Evolutionary conservation across 2,797 vertebrate species (phyloP), one percentile per base, ranked within the genome.

Genomic region (Anomalospiza imberbis): DNA sequence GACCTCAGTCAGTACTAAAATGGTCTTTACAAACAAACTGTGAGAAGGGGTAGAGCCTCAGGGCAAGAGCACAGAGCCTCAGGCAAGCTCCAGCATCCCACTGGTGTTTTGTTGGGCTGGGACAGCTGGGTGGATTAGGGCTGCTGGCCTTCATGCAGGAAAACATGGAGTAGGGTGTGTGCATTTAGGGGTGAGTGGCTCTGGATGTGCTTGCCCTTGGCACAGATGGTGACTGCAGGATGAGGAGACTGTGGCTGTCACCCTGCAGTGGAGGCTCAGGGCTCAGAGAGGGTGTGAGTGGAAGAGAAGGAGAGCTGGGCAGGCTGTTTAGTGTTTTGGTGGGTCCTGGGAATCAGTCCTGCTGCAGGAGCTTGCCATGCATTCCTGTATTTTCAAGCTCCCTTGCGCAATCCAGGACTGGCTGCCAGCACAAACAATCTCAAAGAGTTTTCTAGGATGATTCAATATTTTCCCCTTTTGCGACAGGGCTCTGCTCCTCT

Each of bases 391-490:
- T 92, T 96, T 85, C 86, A 79, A 61, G 32, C 22, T 22, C 31
- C 21, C 13, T 93, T 96, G 79, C 4, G 4, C 82, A 92, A 92
- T 32, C 55, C 62, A 5, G 19, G 42, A 21, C 36, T 47, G 76
- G 32, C 67, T 91, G 92, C 92, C 85, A 92, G 91, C 67, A 89
- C 67, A 93, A 83, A 86, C 84, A 89, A 50, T 96, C 48, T 66
- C 34, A 10, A 61, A 58, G 60, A 85, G 47, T 85, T 89, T 84
- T 78, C 47, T 80, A 31, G 73, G 58, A 34, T 84, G 77, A 77
- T 82, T 88, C 74, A 74, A 2, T 91, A 61, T 84, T 88, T 93
- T 88, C 68, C 63, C 24, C 18, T 70, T 73, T 29, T 48, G 28
- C 10, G 36, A 6, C n/a, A 51, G 45, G 28, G 5, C 20, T 72